Conservation (phyloP, 2,888 invertebrate species). For the Graphium colonna region DNA sequence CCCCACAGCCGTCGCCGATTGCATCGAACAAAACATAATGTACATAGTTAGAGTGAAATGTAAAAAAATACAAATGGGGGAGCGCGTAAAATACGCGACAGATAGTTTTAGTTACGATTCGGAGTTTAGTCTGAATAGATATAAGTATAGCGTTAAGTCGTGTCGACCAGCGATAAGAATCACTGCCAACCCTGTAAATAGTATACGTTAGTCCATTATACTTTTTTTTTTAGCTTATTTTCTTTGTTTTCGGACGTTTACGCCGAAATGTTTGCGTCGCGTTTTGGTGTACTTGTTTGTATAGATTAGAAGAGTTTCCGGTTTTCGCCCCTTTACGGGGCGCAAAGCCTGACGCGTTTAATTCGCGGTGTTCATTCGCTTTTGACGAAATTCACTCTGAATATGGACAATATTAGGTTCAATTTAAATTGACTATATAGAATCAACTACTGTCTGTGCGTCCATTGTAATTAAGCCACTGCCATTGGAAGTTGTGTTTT, state of each 20-base stretch:
- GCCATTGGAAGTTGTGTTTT: constrained; percentile 54
- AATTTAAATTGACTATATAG: constrained; percentile 52
- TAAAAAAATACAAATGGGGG: constrained; percentile 36
- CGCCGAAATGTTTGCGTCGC: background rate
- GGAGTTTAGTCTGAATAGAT: constrained; percentile 53
- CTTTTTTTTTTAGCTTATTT: constrained; percentile 45
- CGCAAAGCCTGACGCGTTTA: constrained; percentile 1
- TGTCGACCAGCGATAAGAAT: constrained; percentile 68
- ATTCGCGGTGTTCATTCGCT: constrained; percentile 60
- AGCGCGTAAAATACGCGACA: background rate
- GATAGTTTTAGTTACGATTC: constrained; percentile 39
- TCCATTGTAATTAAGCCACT: constrained; percentile 40
- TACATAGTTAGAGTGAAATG: constrained; percentile 59
- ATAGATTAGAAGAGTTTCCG: background rate
- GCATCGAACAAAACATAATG: constrained; percentile 48
- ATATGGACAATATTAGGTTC: constrained; percentile 45
- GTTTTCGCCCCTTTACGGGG: background rate
- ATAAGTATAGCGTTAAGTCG: constrained; percentile 43
- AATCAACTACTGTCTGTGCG: constrained; percentile 58
- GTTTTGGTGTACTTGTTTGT: constrained; percentile 13
- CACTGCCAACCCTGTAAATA: constrained; percentile 75
- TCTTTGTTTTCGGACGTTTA: constrained; percentile 6
- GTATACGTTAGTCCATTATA: constrained; percentile 39
- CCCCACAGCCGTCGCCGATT: constrained; percentile 37
- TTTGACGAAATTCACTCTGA: constrained; percentile 55